Conservation (phyloP, 2,113 vertebrate genomes). For the Macrotis lagotis region DNA sequence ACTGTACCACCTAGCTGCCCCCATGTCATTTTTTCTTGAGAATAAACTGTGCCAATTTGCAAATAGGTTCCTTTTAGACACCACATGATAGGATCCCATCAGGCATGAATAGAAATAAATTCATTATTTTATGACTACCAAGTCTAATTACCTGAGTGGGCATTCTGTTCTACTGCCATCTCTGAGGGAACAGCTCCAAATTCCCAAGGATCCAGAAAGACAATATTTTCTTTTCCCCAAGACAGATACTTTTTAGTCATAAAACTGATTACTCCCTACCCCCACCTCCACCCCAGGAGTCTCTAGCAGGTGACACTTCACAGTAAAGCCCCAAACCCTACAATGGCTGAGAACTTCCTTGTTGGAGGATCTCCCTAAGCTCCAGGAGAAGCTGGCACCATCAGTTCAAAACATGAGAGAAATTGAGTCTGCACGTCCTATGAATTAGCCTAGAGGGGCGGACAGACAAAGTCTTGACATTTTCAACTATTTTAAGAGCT, state of each 20-base stretch:
- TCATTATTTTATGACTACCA: constrained; percentile 47
- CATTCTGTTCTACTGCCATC: constrained; percentile 31
- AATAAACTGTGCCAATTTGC: constrained; percentile 36
- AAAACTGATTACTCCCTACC: neutral
- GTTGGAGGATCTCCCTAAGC: neutral
- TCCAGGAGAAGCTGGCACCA: neutral
- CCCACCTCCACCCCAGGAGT: neutral
- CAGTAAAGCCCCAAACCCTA: neutral
- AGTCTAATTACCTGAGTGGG: constrained; percentile 55
- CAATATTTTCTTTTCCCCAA: neutral
- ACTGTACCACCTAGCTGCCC: too few relatives aligned
- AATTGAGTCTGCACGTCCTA: neutral
- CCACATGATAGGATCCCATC: constrained; percentile 11
- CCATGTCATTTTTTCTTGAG: neutral
- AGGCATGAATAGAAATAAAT: constrained; percentile 46
- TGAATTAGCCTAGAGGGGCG: neutral
- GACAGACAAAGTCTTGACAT: neutral
- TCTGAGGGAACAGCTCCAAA: constrained; percentile 45
- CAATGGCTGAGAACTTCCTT: neutral
- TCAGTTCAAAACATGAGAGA: neutral
- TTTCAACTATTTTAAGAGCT: neutral
- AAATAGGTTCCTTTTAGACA: constrained; percentile 42
- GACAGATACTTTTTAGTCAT: constrained; percentile 32
- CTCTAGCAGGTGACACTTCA: too few relatives aligned
- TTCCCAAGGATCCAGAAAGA: constrained; percentile 50